Base-by-base conservation (phyloP, 2,888 invertebrate genomes). In the Sinhomidia bicolor region DNA sequence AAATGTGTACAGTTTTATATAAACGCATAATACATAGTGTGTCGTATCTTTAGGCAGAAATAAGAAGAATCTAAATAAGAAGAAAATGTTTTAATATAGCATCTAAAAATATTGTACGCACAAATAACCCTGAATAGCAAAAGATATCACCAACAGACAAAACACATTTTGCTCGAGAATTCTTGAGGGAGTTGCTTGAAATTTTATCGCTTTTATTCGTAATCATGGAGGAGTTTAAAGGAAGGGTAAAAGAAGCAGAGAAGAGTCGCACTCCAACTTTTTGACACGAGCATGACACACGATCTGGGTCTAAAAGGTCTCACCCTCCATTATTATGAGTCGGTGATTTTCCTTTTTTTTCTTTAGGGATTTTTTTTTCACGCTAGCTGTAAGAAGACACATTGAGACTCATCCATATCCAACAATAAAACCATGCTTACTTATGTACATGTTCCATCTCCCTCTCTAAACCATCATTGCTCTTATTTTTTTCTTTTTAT, bases 211-310 rank as follows among this genome's bases (percentile, higher is more conserved):
- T 85, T 78, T 83, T 78, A 76, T 57, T 41, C 5, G 76, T 85
- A 76, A 85, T 85, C 85, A 85, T 78, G 47, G 41, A 65, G 76
- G 85, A 36, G 44, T 82, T 85, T 44, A 44, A 62, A 71, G n/a
- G 62, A 68, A 85, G 85, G 62, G 76, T 85, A 76, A 76, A 51
- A 32, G 71, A 36, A 32, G 36, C 4, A 14, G 41, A 41, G 71
- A 23, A 51, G 44, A 54, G 12, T 83, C 74, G 71, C 84, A 36
- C 20, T 85, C 68, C 85, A 85, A 79, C 79, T 86, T 85, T 81
- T 80, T 86, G 86, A 86, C 86, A 86, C 71, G 81, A 86, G 86
- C 80, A 86, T 86, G 86, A 86, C 86, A 86, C 80, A 86, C 86
- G 86, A 86, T 86, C 86, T 71, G 44, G 80, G 60, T 86, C 86